Percentiles rank a stretch among this genome's conserved stretches.
These are phyloP conservation scores for Spea hammondii DNA, from an alignment of 2,797 vertebrate species.

Conservation along the genomic window DNA sequence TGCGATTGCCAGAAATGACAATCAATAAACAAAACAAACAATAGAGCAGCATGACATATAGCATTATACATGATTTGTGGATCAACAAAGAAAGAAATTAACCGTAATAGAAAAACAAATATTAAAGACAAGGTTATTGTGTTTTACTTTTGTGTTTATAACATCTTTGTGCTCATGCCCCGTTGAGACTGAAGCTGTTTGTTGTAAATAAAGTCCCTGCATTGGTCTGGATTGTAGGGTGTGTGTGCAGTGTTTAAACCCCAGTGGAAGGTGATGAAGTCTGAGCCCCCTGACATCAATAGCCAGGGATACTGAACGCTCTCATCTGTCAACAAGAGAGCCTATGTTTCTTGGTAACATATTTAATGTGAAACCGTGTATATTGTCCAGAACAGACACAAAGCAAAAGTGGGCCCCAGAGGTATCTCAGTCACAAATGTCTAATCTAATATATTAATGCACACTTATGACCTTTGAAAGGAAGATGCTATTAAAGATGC, in stretches of 20 bases:
- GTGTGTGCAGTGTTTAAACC: slow-evolving; percentile 18
- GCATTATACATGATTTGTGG: background rate
- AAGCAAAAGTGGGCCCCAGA: too few relatives aligned
- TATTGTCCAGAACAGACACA: background rate
- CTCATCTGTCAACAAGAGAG: slow-evolving; percentile 2
- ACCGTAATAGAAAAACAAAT: background rate
- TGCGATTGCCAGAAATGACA: background rate
- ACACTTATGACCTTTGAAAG: too few relatives aligned
- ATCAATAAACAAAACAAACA: slow-evolving; percentile 25
- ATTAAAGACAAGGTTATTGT: slow-evolving; percentile 1
- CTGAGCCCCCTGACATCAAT: background rate
- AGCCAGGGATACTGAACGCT: slow-evolving; percentile 8
- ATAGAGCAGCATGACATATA: background rate
- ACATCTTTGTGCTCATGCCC: background rate
- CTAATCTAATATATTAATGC: too few relatives aligned
- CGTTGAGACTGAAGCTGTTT: background rate
- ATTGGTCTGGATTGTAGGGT: background rate
- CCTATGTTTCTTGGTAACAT: background rate
- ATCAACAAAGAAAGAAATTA: background rate
- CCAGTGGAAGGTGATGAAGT: slow-evolving; percentile 18
- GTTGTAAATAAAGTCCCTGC: background rate
- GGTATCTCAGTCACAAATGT: too few relatives aligned
- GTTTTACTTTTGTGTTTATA: background rate
- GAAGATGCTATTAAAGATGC: too few relatives aligned
- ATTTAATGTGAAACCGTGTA: background rate